Conservation (phyloP, 1,140 invertebrate species). For the Drosophila arizonae region DNA sequence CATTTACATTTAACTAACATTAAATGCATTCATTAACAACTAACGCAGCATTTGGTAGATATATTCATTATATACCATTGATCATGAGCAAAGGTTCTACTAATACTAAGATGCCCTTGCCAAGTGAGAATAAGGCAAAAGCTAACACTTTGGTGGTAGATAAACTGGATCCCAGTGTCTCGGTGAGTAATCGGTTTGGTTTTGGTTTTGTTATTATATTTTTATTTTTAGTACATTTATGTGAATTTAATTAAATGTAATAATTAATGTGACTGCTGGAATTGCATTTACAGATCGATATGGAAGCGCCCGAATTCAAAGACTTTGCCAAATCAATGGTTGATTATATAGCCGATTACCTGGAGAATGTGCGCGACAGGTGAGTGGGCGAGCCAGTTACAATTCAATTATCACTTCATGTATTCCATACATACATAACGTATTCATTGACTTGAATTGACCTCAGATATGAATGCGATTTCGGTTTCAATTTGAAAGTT, state of each 20-base stretch:
- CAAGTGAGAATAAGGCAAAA: constrained; percentile 53
- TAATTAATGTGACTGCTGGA: constrained; percentile 11
- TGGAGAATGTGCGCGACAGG: constrained; percentile 90
- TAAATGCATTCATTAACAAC: background rate
- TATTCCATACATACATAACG: background rate
- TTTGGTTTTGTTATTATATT: background rate
- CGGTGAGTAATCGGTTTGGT: constrained; percentile 57
- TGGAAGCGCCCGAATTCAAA: constrained; percentile 91
- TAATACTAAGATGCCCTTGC: constrained; percentile 41
- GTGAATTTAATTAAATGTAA: constrained; percentile 20
- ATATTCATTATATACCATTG: constrained; percentile 9
- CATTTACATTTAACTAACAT: background rate
- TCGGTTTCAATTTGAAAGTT: constrained; percentile 60
- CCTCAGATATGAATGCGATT: constrained; percentile 32
- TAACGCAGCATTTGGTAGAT: background rate
- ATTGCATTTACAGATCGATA: constrained; percentile 83
- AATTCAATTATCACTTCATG: no score
- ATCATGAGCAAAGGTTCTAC: constrained; percentile 55
- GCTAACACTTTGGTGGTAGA: constrained; percentile 51
- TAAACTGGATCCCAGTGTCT: constrained; percentile 74
- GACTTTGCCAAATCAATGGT: constrained; percentile 91
- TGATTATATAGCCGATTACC: constrained; percentile 91
- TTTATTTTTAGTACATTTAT: constrained; percentile 11
- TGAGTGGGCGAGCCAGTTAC: constrained; percentile 78
- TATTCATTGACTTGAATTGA: constrained; percentile 48